Evolutionary conservation across 2,888 invertebrate genomes (phyloP), one percentile per base, ranked within the genome.

Genomic region (Chromoteleia sp.): DNA sequence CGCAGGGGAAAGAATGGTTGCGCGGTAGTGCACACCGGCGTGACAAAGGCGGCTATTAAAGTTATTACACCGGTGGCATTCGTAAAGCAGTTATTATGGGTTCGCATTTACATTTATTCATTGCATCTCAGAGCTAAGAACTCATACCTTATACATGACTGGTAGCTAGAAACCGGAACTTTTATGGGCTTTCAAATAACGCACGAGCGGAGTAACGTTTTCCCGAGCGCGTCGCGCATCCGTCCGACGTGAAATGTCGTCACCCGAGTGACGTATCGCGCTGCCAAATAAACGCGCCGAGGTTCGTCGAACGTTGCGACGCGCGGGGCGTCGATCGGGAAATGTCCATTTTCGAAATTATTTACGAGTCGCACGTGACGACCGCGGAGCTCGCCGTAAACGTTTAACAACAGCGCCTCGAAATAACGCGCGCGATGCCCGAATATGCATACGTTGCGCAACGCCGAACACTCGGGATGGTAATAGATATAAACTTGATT

Each of bases 21-120:
- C 4, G 52, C 52, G 52, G 59, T 68, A 50, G 39, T 39, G 73
- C 41, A 59, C 43, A 6, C 8, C 19, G 39, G 59, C 50, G 45
- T 63, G 86, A 88, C 86, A 88, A 86, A 87, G 85, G 86, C 84
- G 86, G 89, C 88, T 87, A 88, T 90, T 90, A 89, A 88, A 89
- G 87, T 89, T 88, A 90, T 90, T 89, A 89, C 86, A 85, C 83
- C 84, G 86, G 84, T 87, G 84, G 86, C 65, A 84, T 85, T 86
- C 87, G 86, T 88, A 86, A 87, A 87, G 89, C 88, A 90, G 89
- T 90, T 90, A 90, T 90, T 88, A 87, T 82, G 84, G 87, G 84
- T 67, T 85, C 84, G 84, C 86, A 90, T 90, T 90, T 89, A 88
- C 89, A 90, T 90, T 89, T 89, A 89, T 89, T 88, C 88, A 89